phyloP scores from a whole-genome alignment of 2,888 invertebrate genomes.

The Lepidochitona cinerea region DNA sequence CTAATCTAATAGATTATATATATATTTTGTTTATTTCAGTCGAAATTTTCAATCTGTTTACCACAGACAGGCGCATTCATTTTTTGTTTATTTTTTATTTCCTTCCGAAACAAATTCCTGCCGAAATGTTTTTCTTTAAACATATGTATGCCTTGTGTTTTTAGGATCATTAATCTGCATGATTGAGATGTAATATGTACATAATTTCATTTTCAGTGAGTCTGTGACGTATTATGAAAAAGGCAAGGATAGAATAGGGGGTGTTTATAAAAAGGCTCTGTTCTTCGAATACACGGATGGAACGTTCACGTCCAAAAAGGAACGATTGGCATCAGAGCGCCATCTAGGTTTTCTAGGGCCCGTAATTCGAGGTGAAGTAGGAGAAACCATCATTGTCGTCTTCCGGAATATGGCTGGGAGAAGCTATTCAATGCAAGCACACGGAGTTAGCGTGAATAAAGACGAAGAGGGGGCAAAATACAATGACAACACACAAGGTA shows the following conservation, averaged over 20 bases:
- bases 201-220: neutral
- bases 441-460: slow-evolving; percentile 18
- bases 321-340: neutral
- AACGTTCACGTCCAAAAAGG: neutral
- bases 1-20: too few relatives aligned
- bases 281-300: slow-evolving; percentile 21
- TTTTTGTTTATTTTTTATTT: neutral
- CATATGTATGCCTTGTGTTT: too few relatives aligned
- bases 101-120: too few relatives aligned
- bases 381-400: slow-evolving; percentile 13
- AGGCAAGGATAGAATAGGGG: slow-evolving; percentile 15
- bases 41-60: too few relatives aligned
- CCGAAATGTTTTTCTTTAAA: too few relatives aligned
- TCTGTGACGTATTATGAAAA: neutral
- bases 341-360: slow-evolving; percentile 16
- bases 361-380: slow-evolving; percentile 12
- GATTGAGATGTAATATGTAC: too few relatives aligned
- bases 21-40: too few relatives aligned
- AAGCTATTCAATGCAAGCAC: slow-evolving; percentile 25
- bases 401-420: slow-evolving; percentile 24
- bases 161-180: too few relatives aligned
- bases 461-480: neutral
- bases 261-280: slow-evolving; percentile 16
- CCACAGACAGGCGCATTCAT: too few relatives aligned
- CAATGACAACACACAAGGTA: slow-evolving; percentile 1